Evolutionary conservation across 2,113 vertebrate species (phyloP).

Genomic region (Tretioscincus oriximinensis): DNA sequence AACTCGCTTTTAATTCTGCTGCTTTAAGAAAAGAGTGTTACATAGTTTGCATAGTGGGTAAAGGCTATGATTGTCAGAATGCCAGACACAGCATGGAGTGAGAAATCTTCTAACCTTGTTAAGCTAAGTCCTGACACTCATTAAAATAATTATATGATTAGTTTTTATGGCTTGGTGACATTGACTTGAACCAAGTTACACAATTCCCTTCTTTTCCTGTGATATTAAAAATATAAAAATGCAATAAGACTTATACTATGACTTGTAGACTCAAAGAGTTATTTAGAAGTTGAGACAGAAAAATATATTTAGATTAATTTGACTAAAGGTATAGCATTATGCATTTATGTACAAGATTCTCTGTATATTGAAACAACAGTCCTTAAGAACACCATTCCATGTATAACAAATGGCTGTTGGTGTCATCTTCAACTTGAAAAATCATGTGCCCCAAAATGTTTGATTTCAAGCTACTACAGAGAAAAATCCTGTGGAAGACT

Average conservation of each 20-base stretch:
- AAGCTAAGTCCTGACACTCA: constrained; percentile 1
- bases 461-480: background rate
- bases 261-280: background rate
- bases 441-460: background rate
- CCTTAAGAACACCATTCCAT: background rate
- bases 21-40: background rate
- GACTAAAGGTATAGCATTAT: background rate
- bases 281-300: background rate
- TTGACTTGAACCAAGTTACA: constrained; percentile 13
- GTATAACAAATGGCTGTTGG: background rate
- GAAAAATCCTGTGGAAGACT: background rate
- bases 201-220: constrained; percentile 1
- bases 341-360: background rate
- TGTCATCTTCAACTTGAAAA: background rate
- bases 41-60: background rate
- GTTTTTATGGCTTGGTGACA: background rate
- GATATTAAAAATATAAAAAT: background rate
- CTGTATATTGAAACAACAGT: background rate
- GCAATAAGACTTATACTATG: background rate
- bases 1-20: background rate
- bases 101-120: background rate
- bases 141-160: constrained; percentile 20
- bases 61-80: constrained; percentile 12
- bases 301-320: background rate
- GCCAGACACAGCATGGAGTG: background rate